phyloP scores from a whole-genome alignment of 2,797 vertebrate genomes.

The Pseudotriccus pelzelni region DNA sequence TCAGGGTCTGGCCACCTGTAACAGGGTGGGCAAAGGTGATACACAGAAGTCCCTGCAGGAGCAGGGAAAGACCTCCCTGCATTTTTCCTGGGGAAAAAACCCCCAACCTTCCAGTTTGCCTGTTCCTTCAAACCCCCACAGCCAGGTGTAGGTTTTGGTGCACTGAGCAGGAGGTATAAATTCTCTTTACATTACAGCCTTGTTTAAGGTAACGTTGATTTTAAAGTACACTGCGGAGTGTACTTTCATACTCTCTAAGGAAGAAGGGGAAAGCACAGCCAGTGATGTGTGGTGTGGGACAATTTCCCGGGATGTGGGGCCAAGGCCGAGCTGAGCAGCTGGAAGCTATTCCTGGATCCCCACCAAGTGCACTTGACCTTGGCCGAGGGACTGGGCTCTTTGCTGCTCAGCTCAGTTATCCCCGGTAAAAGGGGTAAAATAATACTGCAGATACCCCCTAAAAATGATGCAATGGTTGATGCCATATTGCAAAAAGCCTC shows the following conservation, averaged over 20 bases:
- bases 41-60: background rate
- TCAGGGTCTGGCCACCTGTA: background rate
- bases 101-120: background rate
- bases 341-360: background rate
- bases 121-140: background rate
- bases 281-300: accelerated
- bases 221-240: background rate
- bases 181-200: background rate
- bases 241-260: background rate
- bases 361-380: background rate
- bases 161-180: background rate
- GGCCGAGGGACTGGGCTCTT: background rate
- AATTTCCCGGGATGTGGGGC: background rate
- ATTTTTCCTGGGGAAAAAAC: background rate
- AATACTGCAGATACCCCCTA: background rate
- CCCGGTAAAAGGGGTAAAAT: background rate
- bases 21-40: background rate
- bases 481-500: background rate
- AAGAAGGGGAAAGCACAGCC: background rate
- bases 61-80: background rate
- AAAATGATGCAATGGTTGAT: background rate
- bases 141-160: background rate
- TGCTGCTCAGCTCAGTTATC: background rate
- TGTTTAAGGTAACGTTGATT: background rate
- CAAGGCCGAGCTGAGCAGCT: background rate